phyloP scores from a whole-genome alignment of 2,888 invertebrate genomes.

The Operophtera brumata region DNA sequence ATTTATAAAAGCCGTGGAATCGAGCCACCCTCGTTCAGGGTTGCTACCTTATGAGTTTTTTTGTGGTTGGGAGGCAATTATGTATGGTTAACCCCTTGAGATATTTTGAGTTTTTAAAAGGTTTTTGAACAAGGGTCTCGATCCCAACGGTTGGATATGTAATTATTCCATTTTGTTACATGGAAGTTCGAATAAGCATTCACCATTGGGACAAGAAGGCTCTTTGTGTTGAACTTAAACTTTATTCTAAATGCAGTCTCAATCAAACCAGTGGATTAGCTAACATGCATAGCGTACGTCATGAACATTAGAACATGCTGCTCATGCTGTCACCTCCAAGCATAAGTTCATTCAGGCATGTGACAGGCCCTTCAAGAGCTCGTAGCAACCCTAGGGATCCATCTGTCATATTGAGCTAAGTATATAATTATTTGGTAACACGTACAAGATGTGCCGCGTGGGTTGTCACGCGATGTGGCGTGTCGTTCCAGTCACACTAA shows the following conservation, averaged over 20 bases:
- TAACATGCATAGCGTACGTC: not conserved
- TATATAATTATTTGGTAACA: constrained; percentile 57
- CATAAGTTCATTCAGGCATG: constrained; percentile 8
- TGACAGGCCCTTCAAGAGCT: constrained; percentile 3
- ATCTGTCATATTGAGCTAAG: constrained; percentile 45
- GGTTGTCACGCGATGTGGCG: constrained; percentile 67
- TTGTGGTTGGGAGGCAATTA: constrained; percentile 20
- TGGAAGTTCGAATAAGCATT: not conserved
- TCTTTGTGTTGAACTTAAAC: not conserved
- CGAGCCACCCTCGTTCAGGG: constrained; percentile 19
- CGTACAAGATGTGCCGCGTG: constrained; percentile 44
- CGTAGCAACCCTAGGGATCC: constrained; percentile 22
- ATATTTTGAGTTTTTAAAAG: constrained; percentile 13
- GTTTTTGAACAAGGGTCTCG: constrained; percentile 7
- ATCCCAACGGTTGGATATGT: constrained; percentile 1
- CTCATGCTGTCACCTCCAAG: constrained; percentile 5
- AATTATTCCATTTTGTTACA: not conserved
- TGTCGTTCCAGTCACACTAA: constrained; percentile 62
- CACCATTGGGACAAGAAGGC: not conserved
- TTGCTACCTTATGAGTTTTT: constrained; percentile 10
- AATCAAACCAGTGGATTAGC: not conserved
- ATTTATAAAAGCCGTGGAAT: constrained; percentile 25
- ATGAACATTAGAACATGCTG: constrained; percentile 5
- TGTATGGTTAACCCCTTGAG: constrained; percentile 18
- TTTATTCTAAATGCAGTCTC: too few relatives aligned